Evolutionary conservation across 1,140 invertebrate genomes (phyloP).

Genomic region (Myzus persicae): DNA sequence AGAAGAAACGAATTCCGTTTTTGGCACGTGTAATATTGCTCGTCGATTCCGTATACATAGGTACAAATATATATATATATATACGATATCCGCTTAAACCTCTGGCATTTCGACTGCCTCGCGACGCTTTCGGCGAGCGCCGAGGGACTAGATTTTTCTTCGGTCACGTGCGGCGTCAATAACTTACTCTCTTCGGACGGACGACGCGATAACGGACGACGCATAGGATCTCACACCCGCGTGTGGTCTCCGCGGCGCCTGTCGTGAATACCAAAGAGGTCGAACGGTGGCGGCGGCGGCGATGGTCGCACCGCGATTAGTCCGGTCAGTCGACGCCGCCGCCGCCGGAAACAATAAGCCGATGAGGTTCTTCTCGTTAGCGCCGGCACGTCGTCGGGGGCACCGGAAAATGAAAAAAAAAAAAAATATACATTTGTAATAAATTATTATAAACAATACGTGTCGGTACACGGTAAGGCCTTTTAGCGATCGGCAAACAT

Average conservation of each 20-base stretch:
- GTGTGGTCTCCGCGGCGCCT: background rate
- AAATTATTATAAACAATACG: slow-evolving; percentile 20
- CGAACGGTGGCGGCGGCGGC: background rate
- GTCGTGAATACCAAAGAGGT: slow-evolving; percentile 37
- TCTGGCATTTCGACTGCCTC: background rate
- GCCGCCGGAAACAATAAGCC: slow-evolving; percentile 41
- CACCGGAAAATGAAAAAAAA: background rate
- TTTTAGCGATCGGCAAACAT: slow-evolving; percentile 28
- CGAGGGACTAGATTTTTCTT: slow-evolving; percentile 8
- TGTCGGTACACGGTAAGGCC: slow-evolving; percentile 5
- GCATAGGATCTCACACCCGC: background rate
- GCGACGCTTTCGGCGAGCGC: background rate
- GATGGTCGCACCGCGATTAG: background rate
- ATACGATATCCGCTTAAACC: background rate
- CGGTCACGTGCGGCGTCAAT: slow-evolving; percentile 15
- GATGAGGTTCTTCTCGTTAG: slow-evolving; percentile 18
- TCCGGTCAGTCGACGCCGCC: background rate
- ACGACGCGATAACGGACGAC: background rate
- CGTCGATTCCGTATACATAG: background rate
- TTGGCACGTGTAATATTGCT: background rate
- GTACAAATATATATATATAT: background rate
- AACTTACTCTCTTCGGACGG: background rate
- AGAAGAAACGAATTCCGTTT: background rate
- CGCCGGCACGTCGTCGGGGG: background rate
- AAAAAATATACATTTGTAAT: background rate